Base-by-base conservation (phyloP, 2,888 invertebrate species). In the Carpatolechia fugitivella region DNA sequence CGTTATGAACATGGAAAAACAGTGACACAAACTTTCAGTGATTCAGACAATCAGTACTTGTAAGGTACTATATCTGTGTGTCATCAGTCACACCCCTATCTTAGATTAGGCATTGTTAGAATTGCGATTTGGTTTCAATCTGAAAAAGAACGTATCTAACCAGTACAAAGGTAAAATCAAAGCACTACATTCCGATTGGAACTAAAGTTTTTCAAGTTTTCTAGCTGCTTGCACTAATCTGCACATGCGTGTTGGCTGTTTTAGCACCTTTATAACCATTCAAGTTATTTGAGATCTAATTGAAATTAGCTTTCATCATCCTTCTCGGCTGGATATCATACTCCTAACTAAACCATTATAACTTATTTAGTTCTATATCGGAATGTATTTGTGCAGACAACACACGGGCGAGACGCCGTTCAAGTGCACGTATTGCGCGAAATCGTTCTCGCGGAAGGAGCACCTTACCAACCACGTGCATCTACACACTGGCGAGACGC, bases 381-480 rank as follows among this genome's bases (percentile, higher is more conserved):
- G 50, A 50, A 55, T 55, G 49, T 55, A 29, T 24, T 7, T 55
- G 56, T 59, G 57, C 82, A 90, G 95, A 80, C 94, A 95, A 89
- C 95, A 95, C 79, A 95, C 95, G 59, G 95, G 95, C 70, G 95
- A 95, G 87, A 94, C 95, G 56, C 95, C 95, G 64, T 94, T 94
- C 85, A 92, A 94, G 76, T 95, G 95, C 82, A 93, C 94, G 76
- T 95, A 92, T 88, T 95, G 89, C 69, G 69, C 89, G 57, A 89
- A 89, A 75, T 85, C 90, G 60, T 91, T 90, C 84, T 95, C 95
- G 59, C 92, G 96, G 72, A 96, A 96, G 89, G 96, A 96, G 85
- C 96, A 96, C 79, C 95, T 96, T 75, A 95, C 95, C 85, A 96
- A 95, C 89, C 96, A 96, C 87, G 94, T 95, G 73, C 94, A 96